Base-by-base conservation (phyloP, 2,797 vertebrate species). In the Urocyon cinereoargenteus region DNA sequence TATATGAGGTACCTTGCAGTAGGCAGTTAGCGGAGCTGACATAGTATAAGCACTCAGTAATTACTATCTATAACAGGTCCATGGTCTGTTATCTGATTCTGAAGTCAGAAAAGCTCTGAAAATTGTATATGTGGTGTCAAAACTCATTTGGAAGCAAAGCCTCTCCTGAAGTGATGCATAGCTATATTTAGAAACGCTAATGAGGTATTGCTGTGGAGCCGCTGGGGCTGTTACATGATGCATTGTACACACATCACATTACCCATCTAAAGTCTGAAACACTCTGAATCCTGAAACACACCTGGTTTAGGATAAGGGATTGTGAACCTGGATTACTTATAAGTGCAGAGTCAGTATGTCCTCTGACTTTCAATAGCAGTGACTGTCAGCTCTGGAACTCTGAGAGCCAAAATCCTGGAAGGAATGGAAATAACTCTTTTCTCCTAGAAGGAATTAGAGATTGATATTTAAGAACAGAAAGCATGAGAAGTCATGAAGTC, bases 111-210 rank as follows among this genome's bases (percentile, higher is more conserved):
- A 57, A 72, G 31, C 22, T 34, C 86, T 85, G 34, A 88, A 94
- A 86, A 89, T 83, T 81, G n/a, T 79, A 51, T 21, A 40, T 36
- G 64, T 84, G 26, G 26, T 77, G 70, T 87, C 59, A 51, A 92
- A 92, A 13, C 26, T 85, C 12, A 73, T 83, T 84, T 84, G 87
- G 28, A 93, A 95, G n/a, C 62, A 89, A 94, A 90, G 36, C 28
- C 49, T 84, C 4, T 78, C n/a, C 28, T 49, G 15, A n/a, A 0
- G 15, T 82, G 66, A 55, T 1, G 4, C 34, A 45, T 1, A 78
- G 40, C 82, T 77, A 26, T 51, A 31, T 82, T 72, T 70, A 36
- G 45, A 62, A 81, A 70, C 34, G 16, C 21, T 73, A 88, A 64
- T 21, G n/a, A 87, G 12, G 14, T 22, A 8, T 21, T 28, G 24